A percentile compares a stretch with the other conserved stretches of the same genome.
Evolutionary conservation across 1,140 invertebrate species (phyloP).

Genomic region (Agrilus planipennis): DNA sequence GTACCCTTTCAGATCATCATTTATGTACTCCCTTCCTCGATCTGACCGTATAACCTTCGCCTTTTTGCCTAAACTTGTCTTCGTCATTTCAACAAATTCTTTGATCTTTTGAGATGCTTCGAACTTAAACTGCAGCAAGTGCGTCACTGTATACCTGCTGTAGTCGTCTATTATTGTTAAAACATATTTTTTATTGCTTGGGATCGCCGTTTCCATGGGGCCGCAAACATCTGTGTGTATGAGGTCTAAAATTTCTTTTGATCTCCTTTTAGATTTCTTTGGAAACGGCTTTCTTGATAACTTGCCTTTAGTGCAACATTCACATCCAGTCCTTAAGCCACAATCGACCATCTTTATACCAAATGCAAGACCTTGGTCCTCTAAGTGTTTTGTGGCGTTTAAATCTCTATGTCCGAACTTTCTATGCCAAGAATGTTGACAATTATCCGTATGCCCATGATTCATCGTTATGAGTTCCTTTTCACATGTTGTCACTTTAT

Average conservation of each 20-base stretch:
- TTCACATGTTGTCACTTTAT: no score
- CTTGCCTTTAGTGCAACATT: no score
- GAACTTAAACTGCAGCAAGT: conserved; percentile 26
- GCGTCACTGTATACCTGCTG: conserved; percentile 24
- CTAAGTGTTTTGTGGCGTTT: background rate
- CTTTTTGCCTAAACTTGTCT: conserved; percentile 19
- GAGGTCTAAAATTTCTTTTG: conserved; percentile 11
- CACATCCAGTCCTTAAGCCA: no score
- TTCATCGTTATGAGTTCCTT: no score
- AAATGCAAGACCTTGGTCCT: no score
- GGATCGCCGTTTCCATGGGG: conserved; percentile 24
- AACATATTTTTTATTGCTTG: conserved; percentile 30
- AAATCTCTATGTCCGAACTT: background rate
- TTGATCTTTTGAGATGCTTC: conserved; percentile 18
- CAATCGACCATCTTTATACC: no score
- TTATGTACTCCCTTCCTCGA: conserved; percentile 25
- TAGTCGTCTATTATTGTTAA: conserved; percentile 32
- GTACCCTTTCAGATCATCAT: conserved; percentile 15
- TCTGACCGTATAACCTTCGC: conserved; percentile 24
- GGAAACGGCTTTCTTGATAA: no score
- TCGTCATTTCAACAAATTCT: conserved; percentile 21
- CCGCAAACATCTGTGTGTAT: conserved; percentile 32
- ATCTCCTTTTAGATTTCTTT: background rate
- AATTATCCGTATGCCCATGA: background rate
- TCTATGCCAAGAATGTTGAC: background rate